These are phyloP conservation scores for Alentia gelatinosa DNA, from an alignment of 2,888 invertebrate species.

Conservation along the genomic window DNA sequence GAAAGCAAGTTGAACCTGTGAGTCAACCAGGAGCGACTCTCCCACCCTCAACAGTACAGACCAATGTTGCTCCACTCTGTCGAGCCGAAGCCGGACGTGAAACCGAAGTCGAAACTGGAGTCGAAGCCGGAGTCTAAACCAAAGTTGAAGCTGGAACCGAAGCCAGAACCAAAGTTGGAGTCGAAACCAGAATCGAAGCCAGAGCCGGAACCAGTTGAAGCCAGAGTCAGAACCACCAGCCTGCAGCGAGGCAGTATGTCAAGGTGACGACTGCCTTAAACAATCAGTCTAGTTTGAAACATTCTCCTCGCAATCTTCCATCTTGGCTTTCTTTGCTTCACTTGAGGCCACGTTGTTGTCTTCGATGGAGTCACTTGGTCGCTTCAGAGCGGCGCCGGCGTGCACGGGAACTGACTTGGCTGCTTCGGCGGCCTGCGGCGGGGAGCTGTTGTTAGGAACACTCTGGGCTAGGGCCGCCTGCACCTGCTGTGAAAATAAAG, in stretches of 20 bases:
- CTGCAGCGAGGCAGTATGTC: no score
- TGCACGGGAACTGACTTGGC: neutral
- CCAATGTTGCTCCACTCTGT: neutral
- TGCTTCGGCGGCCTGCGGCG: neutral
- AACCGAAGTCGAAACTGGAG: no score
- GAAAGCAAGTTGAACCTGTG: neutral
- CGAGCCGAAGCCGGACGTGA: no score
- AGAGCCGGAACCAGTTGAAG: no score
- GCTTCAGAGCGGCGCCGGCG: neutral
- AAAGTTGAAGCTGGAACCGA: no score
- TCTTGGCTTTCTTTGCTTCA: conserved; percentile 12
- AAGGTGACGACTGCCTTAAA: no score
- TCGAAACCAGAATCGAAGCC: no score
- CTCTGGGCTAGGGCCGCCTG: neutral
- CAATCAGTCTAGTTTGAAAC: conserved; percentile 23
- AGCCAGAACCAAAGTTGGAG: no score
- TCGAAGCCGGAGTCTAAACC: no score
- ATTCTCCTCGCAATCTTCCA: conserved; percentile 1
- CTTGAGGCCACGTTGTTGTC: neutral
- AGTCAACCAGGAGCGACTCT: neutral
- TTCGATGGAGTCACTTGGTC: neutral
- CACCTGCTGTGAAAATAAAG: neutral
- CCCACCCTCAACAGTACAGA: neutral
- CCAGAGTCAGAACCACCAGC: no score
- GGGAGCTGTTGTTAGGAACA: neutral